These are phyloP conservation scores for Alexandromys fortis DNA, from an alignment of 2,113 vertebrate species.

Conservation along the genomic window DNA sequence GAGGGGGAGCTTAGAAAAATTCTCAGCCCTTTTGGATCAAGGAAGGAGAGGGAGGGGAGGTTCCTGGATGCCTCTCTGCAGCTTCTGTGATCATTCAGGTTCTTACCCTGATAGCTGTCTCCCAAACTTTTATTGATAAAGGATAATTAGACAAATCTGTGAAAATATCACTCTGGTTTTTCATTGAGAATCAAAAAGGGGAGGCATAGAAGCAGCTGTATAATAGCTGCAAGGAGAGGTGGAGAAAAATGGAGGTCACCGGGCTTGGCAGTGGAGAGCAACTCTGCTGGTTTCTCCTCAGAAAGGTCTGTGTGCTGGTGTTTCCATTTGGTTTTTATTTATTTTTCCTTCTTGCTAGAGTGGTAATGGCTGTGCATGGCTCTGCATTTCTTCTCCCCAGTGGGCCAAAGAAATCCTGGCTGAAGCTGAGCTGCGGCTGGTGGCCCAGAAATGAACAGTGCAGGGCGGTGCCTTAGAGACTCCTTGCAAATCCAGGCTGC, in stretches of 20 bases:
- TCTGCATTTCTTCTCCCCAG: not conserved
- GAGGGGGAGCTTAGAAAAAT: not conserved
- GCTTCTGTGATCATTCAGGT: not conserved
- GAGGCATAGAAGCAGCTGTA: not conserved
- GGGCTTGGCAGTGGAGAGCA: not conserved
- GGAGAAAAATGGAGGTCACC: not conserved
- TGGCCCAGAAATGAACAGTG: not conserved
- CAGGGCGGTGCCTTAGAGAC: not conserved
- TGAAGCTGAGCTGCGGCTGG: not conserved
- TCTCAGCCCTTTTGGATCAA: not conserved
- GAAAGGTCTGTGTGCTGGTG: not conserved
- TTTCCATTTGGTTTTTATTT: not conserved
- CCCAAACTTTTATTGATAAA: not conserved
- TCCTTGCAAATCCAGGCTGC: not conserved
- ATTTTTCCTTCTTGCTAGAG: not conserved
- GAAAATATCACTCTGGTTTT: not conserved
- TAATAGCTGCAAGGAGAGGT: not conserved
- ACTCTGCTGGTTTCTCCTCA: not conserved
- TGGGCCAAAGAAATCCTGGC: not conserved
- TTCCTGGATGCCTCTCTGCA: not conserved
- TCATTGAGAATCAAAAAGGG: not conserved
- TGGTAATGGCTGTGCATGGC: not conserved
- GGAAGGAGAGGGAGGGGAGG: not conserved
- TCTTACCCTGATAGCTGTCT: not conserved
- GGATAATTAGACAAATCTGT: not conserved